Percentiles rank a stretch among this genome's conserved stretches.
These are phyloP conservation scores for Whitmania pigra DNA, from an alignment of 1,140 invertebrate species.

Conservation along the genomic window DNA sequence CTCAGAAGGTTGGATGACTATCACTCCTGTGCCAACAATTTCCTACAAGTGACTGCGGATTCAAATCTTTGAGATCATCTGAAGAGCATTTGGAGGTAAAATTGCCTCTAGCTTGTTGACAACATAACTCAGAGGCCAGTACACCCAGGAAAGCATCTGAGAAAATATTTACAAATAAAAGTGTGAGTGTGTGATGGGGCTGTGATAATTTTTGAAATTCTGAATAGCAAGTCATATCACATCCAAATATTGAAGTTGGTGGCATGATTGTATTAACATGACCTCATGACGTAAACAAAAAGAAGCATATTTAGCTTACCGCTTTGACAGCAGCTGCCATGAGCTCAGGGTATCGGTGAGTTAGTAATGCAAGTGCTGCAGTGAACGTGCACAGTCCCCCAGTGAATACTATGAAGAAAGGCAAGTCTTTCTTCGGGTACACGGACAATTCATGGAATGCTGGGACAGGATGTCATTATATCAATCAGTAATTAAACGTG, in stretches of 20 bases:
- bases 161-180: slow-evolving; percentile 12
- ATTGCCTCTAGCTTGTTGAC: slow-evolving; percentile 70
- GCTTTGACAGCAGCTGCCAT: slow-evolving; percentile 74
- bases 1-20: no score
- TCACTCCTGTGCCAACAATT: not conserved
- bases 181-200: not conserved
- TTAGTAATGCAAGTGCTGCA: slow-evolving; percentile 73
- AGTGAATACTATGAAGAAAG: slow-evolving; percentile 88
- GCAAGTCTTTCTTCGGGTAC: slow-evolving; percentile 87
- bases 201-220: not conserved
- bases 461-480: slow-evolving; percentile 30
- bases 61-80: slow-evolving; percentile 67
- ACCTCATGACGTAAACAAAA: slow-evolving; percentile 20
- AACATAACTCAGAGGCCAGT: slow-evolving; percentile 66
- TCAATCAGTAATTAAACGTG: not conserved
- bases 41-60: not conserved
- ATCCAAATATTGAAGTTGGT: slow-evolving; percentile 6
- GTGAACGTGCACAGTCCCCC: slow-evolving; percentile 83
- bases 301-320: slow-evolving; percentile 39
- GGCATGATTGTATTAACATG: not conserved
- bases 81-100: slow-evolving; percentile 65
- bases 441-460: slow-evolving; percentile 89
- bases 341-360: slow-evolving; percentile 84
- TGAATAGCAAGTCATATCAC: not conserved
- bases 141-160: slow-evolving; percentile 65